A percentile compares a stretch with the other conserved stretches of the same genome.
phyloP scores from a whole-genome alignment of 2,888 invertebrate genomes.

The Dromius quadrimaculatus region DNA sequence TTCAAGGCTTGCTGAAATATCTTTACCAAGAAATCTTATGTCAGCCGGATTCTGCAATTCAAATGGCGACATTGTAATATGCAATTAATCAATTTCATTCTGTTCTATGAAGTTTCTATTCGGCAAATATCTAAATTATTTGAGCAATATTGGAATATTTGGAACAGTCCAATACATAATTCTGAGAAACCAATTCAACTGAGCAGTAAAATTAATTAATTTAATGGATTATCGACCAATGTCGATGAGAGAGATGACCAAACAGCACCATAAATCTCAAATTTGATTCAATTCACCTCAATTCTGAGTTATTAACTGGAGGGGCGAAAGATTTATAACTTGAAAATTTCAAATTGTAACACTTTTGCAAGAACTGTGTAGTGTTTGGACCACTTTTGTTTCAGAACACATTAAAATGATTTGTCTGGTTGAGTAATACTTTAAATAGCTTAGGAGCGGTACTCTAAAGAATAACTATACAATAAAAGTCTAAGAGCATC shows the following conservation, averaged over 20 bases:
- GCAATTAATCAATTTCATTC: too few species aligned
- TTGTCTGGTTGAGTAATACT: conserved; percentile 19
- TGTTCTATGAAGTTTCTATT: neutral
- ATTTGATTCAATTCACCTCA: too few species aligned
- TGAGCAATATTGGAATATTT: conserved; percentile 15
- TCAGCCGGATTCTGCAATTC: neutral
- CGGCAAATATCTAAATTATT: conserved; percentile 1
- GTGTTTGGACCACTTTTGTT: too few species aligned
- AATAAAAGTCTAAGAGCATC: conserved; percentile 21
- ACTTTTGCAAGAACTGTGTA: too few species aligned
- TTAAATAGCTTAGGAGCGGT: conserved; percentile 13
- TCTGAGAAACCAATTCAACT: conserved; percentile 31
- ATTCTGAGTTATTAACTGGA: too few species aligned
- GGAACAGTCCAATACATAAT: conserved; percentile 23
- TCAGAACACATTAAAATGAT: conserved; percentile 27
- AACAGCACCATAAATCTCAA: too few species aligned
- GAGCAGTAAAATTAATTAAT: conserved; percentile 28
- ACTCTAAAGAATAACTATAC: conserved; percentile 16
- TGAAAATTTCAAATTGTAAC: too few species aligned
- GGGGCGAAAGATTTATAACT: too few species aligned
- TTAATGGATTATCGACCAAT: neutral
- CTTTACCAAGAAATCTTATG: neutral
- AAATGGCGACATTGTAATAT: too few species aligned
- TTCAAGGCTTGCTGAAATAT: conserved; percentile 10
- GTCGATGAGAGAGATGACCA: too few species aligned